Conservation (phyloP, 2,888 invertebrate species). For the Epirrita christyi region DNA sequence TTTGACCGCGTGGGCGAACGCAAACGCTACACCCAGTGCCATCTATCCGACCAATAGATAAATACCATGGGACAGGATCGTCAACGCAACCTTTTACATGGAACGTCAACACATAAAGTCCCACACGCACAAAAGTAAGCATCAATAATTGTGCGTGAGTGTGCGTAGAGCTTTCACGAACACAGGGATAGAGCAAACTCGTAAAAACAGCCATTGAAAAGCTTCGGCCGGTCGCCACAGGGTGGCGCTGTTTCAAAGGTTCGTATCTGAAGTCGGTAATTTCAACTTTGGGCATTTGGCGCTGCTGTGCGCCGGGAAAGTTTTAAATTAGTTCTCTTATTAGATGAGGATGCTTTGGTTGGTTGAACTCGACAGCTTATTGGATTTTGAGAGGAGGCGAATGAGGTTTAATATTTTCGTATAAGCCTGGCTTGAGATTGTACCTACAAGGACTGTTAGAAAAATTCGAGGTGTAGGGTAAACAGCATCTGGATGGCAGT, state of each 20-base stretch:
- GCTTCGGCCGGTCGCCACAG: slow-evolving; percentile 79
- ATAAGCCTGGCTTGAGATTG: slow-evolving; percentile 20
- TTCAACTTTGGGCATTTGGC: slow-evolving; percentile 60
- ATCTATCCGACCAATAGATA: slow-evolving; percentile 73
- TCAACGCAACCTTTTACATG: slow-evolving; percentile 63
- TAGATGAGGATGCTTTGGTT: slow-evolving; percentile 47
- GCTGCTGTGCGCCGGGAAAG: slow-evolving; percentile 63
- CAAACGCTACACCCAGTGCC: slow-evolving; percentile 68
- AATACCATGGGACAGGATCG: slow-evolving; percentile 60
- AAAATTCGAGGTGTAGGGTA: background rate
- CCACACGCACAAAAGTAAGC: slow-evolving; percentile 71
- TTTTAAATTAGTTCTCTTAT: slow-evolving; percentile 69
- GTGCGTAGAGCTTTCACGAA: slow-evolving; percentile 73
- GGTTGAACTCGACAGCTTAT: slow-evolving; percentile 52
- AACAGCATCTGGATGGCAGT: no score
- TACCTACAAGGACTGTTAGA: background rate
- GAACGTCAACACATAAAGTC: slow-evolving; percentile 63
- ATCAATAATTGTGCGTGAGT: slow-evolving; percentile 57
- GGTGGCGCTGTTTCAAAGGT: slow-evolving; percentile 75
- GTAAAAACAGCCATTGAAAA: slow-evolving; percentile 76
- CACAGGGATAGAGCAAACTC: slow-evolving; percentile 56
- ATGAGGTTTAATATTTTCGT: slow-evolving; percentile 36
- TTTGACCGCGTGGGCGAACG: slow-evolving; percentile 32
- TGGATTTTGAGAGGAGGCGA: slow-evolving; percentile 42
- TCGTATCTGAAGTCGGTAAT: slow-evolving; percentile 56